Conservation (phyloP, 64 coral and sea anemone genomes). For the Dendronephthya gigantea region DNA sequence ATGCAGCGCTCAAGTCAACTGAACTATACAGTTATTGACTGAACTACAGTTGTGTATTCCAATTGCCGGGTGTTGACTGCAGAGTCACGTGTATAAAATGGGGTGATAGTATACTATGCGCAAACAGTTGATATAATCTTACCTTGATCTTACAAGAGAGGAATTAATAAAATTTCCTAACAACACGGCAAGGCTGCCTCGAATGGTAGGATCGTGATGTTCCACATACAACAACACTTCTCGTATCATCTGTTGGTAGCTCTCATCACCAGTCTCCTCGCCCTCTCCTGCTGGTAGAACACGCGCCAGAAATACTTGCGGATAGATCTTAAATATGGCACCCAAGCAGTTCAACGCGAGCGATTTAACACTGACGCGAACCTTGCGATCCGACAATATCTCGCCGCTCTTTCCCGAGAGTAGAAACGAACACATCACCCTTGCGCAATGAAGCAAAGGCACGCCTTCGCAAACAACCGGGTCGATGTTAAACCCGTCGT, state of each 20-base stretch:
- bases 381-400: slow-evolving; percentile 68
- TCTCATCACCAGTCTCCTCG: slow-evolving; percentile 12
- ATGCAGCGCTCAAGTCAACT: neutral
- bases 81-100: too few species aligned
- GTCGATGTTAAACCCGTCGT: slow-evolving; percentile 65
- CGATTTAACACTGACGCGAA: slow-evolving; percentile 92
- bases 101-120: too few species aligned
- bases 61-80: too few species aligned
- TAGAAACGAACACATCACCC: slow-evolving; percentile 88
- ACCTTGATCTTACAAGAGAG: slow-evolving; percentile 28
- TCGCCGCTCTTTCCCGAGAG: slow-evolving; percentile 70
- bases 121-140: too few species aligned
- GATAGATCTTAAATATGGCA: slow-evolving; percentile 47
- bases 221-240: slow-evolving; percentile 73
- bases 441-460: slow-evolving; percentile 76
- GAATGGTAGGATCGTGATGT: slow-evolving; percentile 78
- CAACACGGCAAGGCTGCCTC: slow-evolving; percentile 62
- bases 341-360: slow-evolving; percentile 63
- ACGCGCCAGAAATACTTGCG: slow-evolving; percentile 73
- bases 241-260: slow-evolving; percentile 50
- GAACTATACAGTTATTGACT: too few species aligned
- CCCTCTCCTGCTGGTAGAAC: slow-evolving; percentile 42
- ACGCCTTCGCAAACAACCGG: slow-evolving; percentile 69
- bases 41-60: too few species aligned
- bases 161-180: slow-evolving; percentile 57